Conservation (phyloP, 2,113 vertebrate species). For the Chroicocephalus ridibundus region DNA sequence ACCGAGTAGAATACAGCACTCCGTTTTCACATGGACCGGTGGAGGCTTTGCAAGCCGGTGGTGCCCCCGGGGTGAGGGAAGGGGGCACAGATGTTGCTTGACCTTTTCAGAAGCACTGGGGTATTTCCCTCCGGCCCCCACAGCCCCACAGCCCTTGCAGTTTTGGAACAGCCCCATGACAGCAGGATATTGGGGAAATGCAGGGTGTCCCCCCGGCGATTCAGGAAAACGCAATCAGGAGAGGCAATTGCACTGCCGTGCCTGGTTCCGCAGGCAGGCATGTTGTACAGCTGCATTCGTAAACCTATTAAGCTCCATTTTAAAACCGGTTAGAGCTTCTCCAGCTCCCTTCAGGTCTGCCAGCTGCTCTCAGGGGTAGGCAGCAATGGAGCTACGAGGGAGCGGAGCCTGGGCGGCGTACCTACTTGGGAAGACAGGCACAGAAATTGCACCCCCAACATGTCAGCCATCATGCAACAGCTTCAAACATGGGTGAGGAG, state of each 20-base stretch:
- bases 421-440: not conserved
- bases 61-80: not conserved
- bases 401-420: not conserved
- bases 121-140: not conserved
- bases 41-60: not conserved
- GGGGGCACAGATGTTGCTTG: not conserved
- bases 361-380: not conserved
- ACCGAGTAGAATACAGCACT: not conserved
- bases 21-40: accelerated
- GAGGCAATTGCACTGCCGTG: not conserved
- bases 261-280: not conserved
- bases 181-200: not conserved
- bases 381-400: not conserved
- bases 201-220: accelerated
- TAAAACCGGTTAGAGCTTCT: not conserved
- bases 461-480: not conserved
- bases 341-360: not conserved
- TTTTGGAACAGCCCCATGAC: accelerated
- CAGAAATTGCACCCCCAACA: not conserved
- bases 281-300: accelerated
- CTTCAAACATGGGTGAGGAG: not conserved
- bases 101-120: not conserved
- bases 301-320: not conserved
- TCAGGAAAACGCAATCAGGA: not conserved
- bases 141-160: not conserved